These are phyloP conservation scores for Montifringilla adamsi DNA, from an alignment of 2,113 vertebrate species.

Conservation along the genomic window DNA sequence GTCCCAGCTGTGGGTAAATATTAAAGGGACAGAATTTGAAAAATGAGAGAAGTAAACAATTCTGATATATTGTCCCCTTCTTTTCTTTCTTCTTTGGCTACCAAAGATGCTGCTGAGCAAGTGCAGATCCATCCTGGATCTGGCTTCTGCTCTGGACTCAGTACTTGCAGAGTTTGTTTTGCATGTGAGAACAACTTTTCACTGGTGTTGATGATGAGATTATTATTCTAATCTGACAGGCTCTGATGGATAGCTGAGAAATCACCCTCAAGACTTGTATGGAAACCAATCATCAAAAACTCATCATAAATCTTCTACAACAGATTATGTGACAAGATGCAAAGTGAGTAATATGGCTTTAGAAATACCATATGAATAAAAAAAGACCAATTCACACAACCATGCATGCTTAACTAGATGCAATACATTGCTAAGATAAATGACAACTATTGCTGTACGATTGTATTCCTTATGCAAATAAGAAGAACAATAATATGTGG, in stretches of 20 bases:
- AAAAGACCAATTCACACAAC: not conserved
- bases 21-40: not conserved
- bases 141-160: not conserved
- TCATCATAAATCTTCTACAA: constrained; percentile 12
- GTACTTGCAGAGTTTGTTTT: not conserved
- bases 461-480: not conserved
- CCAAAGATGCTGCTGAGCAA: not conserved
- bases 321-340: constrained; percentile 16
- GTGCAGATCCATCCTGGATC: not conserved
- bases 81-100: not conserved
- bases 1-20: not conserved
- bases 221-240: constrained; percentile 20
- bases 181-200: not conserved
- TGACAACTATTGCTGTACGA: not conserved
- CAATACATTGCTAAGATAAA: not conserved
- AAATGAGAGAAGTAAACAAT: not conserved
- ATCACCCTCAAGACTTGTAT: not conserved
- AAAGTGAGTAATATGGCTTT: constrained; percentile 4
- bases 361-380: constrained; percentile 15
- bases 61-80: too few relatives aligned
- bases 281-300: constrained; percentile 12
- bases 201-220: not conserved
- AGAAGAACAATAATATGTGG: not conserved
- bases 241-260: constrained; percentile 6
- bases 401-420: not conserved